Percentiles rank a stretch among this genome's conserved stretches.
phyloP scores from a whole-genome alignment of 1,140 invertebrate genomes.

The Tribolium castaneum region DNA sequence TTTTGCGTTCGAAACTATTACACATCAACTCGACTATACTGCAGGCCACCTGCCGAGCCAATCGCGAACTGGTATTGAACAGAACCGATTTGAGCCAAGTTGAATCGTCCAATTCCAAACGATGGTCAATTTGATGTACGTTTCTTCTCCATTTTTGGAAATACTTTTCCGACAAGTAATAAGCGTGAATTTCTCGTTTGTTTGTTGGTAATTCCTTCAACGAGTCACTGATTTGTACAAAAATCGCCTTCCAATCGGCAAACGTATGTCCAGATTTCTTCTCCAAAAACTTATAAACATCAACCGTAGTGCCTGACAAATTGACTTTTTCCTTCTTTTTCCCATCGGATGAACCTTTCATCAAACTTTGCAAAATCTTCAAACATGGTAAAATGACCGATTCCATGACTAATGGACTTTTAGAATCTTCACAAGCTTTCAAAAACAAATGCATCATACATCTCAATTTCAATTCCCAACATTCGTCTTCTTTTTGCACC shows the following conservation, averaged over 20 bases:
- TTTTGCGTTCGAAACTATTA: constrained; percentile 76
- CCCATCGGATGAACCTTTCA: constrained; percentile 77
- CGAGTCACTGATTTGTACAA: constrained; percentile 45
- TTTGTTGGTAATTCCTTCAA: constrained; percentile 47
- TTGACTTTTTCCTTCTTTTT: constrained; percentile 60
- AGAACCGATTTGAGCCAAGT: constrained; percentile 91
- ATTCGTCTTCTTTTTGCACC: constrained; percentile 91
- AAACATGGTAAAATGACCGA: constrained; percentile 84
- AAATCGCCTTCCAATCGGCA: constrained; percentile 71
- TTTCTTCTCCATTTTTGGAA: constrained; percentile 70
- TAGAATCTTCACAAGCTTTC: constrained; percentile 77
- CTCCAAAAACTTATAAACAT: constrained; percentile 80
- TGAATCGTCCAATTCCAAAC: constrained; percentile 70
- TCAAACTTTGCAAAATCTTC: constrained; percentile 83
- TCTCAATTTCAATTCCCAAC: constrained; percentile 93
- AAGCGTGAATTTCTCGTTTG: constrained; percentile 37
- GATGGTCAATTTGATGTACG: constrained; percentile 55
- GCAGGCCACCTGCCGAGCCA: constrained; percentile 89
- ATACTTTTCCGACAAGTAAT: constrained; percentile 84
- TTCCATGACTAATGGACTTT: constrained; percentile 81
- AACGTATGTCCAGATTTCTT: constrained; percentile 80
- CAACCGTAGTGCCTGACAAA: constrained; percentile 73
- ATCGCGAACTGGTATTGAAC: constrained; percentile 90
- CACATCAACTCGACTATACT: constrained; percentile 88
- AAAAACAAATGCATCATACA: constrained; percentile 89